Evolutionary conservation across 1,140 invertebrate species (phyloP).

Genomic region (Drosophila subpulchrella): DNA sequence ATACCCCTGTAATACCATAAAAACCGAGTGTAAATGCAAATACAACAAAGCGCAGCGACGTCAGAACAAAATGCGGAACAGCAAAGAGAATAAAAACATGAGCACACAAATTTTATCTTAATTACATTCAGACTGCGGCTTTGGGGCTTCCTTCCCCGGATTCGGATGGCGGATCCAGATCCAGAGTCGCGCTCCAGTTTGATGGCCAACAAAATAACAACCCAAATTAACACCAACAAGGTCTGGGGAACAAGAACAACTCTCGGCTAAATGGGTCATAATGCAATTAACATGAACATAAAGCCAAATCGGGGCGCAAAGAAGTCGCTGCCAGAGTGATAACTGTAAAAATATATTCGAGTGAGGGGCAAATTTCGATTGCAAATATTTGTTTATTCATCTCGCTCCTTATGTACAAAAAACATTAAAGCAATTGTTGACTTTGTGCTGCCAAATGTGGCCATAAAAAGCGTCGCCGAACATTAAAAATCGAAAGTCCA

Average conservation of each 20-base stretch:
- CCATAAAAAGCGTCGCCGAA: constrained; percentile 46
- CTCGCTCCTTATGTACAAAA: constrained; percentile 34
- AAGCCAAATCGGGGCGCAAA: constrained; percentile 66
- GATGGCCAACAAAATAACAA: constrained; percentile 16
- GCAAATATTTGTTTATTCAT: constrained; percentile 72
- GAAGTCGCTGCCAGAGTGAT: constrained; percentile 36
- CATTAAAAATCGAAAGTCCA: constrained; percentile 74
- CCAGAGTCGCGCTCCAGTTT: constrained; percentile 63
- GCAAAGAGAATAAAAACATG: constrained; percentile 38
- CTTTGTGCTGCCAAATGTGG: constrained; percentile 61
- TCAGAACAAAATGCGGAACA: constrained; percentile 57
- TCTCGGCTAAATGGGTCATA: constrained; percentile 72
- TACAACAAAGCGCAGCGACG: constrained; percentile 49
- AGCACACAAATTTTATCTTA: constrained; percentile 66
- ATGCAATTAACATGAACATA: constrained; percentile 70
- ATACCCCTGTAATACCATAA: background rate
- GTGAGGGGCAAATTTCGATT: constrained; percentile 42
- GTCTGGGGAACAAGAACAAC: constrained; percentile 26
- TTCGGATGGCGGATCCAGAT: constrained; percentile 29
- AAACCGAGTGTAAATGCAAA: constrained; percentile 22
- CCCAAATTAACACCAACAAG: constrained; percentile 28
- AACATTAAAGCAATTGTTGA: constrained; percentile 58
- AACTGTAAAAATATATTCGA: constrained; percentile 73
- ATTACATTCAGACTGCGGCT: constrained; percentile 58
- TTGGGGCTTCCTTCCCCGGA: constrained; percentile 30